A percentile compares a stretch with the other conserved stretches of the same genome.
These are phyloP conservation scores for Petrocephalus zakoni DNA, from an alignment of 2,113 vertebrate species.

Conservation along the genomic window DNA sequence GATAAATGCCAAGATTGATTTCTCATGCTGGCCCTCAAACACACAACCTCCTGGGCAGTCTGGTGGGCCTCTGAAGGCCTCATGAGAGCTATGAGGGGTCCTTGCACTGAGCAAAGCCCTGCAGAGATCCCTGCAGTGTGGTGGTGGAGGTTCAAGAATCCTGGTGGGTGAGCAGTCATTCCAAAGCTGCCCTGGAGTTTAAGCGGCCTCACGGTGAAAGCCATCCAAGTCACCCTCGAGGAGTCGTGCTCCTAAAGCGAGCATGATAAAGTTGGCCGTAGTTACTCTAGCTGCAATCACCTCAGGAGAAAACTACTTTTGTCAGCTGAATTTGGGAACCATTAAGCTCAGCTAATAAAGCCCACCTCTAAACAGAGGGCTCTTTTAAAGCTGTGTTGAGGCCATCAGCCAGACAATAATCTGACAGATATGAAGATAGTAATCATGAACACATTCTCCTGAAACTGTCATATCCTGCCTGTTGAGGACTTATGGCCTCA, in stretches of 20 bases:
- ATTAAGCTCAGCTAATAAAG: constrained; percentile 21
- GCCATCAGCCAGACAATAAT: not conserved
- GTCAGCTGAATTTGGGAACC: constrained; percentile 16
- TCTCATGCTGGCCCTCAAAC: constrained; percentile 17
- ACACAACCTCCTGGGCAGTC: not conserved
- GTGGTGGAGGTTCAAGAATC: not conserved
- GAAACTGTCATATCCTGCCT: not conserved
- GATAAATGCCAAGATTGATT: constrained; percentile 24
- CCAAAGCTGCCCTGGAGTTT: not conserved
- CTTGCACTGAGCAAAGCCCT: not conserved
- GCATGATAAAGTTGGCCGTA: not conserved
- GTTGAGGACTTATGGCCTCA: constrained; percentile 4
- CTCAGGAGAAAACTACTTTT: not conserved
- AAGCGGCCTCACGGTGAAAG: not conserved
- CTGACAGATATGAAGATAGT: constrained; percentile 23
- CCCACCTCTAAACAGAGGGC: not conserved
- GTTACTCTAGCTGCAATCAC: not conserved
- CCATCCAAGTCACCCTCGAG: not conserved
- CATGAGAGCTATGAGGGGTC: not conserved
- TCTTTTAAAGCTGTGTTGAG: constrained; percentile 14
- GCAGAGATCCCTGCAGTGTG: not conserved
- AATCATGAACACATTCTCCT: constrained; percentile 16
- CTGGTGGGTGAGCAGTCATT: not conserved
- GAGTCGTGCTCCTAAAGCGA: not conserved
- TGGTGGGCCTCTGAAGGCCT: not conserved